phyloP scores from a whole-genome alignment of 2,797 vertebrate genomes.

The Rhincodon typus region DNA sequence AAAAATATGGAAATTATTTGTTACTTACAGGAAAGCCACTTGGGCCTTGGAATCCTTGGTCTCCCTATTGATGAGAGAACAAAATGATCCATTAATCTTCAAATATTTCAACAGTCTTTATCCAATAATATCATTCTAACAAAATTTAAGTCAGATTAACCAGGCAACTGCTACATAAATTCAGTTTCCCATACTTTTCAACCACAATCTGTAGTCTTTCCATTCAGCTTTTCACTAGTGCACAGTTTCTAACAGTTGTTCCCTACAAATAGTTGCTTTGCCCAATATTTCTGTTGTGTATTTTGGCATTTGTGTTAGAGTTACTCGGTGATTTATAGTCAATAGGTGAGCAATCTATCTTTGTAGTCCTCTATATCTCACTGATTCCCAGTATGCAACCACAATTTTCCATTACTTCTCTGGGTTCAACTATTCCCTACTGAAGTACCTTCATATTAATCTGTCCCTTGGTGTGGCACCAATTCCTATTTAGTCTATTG shows the following conservation, averaged over 20 bases:
- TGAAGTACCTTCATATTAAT: background rate
- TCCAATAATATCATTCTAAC: background rate
- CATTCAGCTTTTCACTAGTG: background rate
- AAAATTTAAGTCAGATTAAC: background rate
- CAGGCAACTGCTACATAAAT: background rate
- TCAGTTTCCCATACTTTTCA: background rate
- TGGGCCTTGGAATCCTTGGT: background rate
- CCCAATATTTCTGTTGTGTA: background rate
- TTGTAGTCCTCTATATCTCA: background rate
- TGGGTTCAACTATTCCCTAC: background rate
- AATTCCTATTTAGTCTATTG: background rate
- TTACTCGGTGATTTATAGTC: background rate
- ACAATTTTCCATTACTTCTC: background rate
- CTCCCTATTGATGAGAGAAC: slow-evolving; percentile 21
- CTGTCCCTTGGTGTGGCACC: background rate
- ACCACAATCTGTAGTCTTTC: background rate
- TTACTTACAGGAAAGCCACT: slow-evolving; percentile 8
- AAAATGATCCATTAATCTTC: background rate
- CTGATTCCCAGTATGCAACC: background rate
- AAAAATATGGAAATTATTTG: background rate
- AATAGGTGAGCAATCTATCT: background rate
- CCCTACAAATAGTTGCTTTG: background rate
- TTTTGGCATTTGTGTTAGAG: background rate
- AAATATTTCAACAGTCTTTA: background rate
- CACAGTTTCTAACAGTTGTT: too few relatives aligned